Evolutionary conservation across 1,140 invertebrate species (phyloP).

Genomic region (Euwallacea fornicatus): DNA sequence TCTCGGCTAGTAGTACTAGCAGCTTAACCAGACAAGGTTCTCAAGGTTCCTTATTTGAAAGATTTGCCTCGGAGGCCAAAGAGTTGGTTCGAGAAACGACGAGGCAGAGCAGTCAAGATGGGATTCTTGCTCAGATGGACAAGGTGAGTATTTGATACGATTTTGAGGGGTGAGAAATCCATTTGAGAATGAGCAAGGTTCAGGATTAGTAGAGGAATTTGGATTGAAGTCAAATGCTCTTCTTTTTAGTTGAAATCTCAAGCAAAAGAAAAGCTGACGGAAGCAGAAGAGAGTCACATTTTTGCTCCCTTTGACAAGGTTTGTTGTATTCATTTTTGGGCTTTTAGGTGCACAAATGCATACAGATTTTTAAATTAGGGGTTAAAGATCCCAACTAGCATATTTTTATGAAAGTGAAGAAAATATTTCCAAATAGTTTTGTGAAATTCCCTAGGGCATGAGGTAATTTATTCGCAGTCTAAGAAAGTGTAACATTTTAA

Average conservation of each 20-base stretch:
- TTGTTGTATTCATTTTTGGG: slow-evolving; percentile 38
- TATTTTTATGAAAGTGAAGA: no score
- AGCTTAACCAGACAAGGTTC: slow-evolving; percentile 71
- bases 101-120: slow-evolving; percentile 85
- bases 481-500: no score
- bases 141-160: slow-evolving; percentile 61
- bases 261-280: slow-evolving; percentile 69
- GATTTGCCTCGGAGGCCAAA: slow-evolving; percentile 83
- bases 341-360: not conserved
- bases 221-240: not conserved
- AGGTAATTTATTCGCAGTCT: no score
- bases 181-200: not conserved
- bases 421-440: no score
- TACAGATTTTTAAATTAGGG: no score
- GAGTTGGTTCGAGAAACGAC: slow-evolving; percentile 83
- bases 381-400: no score
- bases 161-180: slow-evolving; percentile 6
- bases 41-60: slow-evolving; percentile 80
- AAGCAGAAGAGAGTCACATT: slow-evolving; percentile 68
- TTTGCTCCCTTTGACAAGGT: slow-evolving; percentile 78
- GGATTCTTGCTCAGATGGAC: slow-evolving; percentile 85
- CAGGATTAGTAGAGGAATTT: not conserved
- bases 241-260: slow-evolving; percentile 60
- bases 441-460: no score
- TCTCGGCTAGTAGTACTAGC: slow-evolving; percentile 48